Evolutionary conservation across 1,140 invertebrate species (phyloP), one percentile per base, ranked within the genome.

Genomic region (Drosophila parabipectinata): DNA sequence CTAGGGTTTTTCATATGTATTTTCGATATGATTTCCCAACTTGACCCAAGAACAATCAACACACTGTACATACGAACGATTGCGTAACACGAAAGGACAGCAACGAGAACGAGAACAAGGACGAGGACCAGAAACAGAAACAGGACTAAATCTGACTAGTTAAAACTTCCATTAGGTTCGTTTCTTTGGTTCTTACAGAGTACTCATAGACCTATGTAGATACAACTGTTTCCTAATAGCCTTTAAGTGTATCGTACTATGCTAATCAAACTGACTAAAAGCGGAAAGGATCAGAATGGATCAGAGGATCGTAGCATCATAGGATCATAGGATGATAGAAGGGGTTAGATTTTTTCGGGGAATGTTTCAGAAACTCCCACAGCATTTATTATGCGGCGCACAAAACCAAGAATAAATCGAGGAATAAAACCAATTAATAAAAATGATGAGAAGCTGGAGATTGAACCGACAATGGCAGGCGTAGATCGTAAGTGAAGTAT

Each of bases 341-440:
- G 15, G 44, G 34, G 14, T 34, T 73, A 54, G 76, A 66, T 71
- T 64, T 37, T 59, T 56, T 47, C 48, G 44, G 45, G 59, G 57
- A 68, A 55, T 39, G 72, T 68, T 68, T 60, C 24, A 63, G 56
- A 60, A 68, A 79, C 54, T 69, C 64, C 72, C 79, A 79, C 58
- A 91, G 90, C 90, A 91, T 91, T 91, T 89, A 91, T 91, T 91
- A 91, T 91, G 89, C 90, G 90, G 50, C 90, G 90, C 90, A 91
- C 90, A 91, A 90, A 69, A 72, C 30, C 18, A 50, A 61, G 71
- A 34, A 18, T 15, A 45, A 45, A 12, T 52, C 60, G 56, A 37
- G 1, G 51, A 24, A 47, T 41, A 30, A 24, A 52, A 51, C 2
- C 28, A 50, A 79, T 41, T 55, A 45, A 72, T 60, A 61, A 55